Conservation (phyloP, 2,888 invertebrate species). For the Endotricha flammealis region DNA sequence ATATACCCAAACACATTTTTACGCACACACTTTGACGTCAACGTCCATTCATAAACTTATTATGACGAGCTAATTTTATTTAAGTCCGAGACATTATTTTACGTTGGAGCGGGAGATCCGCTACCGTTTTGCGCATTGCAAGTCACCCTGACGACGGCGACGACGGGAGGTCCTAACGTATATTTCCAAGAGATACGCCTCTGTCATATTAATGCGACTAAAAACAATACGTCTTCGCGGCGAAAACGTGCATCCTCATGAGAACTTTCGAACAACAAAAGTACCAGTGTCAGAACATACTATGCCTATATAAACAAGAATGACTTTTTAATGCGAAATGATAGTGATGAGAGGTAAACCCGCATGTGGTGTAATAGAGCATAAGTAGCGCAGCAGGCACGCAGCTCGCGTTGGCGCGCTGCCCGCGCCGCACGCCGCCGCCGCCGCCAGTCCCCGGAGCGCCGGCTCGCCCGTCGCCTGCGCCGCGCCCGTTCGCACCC, state of each 20-base stretch:
- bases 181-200: no score
- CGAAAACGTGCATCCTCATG: no score
- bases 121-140: slow-evolving; percentile 27
- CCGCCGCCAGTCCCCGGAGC: slow-evolving; percentile 61
- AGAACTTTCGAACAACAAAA: no score
- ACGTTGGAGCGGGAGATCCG: slow-evolving; percentile 22
- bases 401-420: slow-evolving; percentile 52
- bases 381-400: slow-evolving; percentile 54
- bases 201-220: no score
- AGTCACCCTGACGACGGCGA: slow-evolving; percentile 16
- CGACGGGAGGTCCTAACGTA: slow-evolving; percentile 21
- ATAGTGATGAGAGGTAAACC: slow-evolving; percentile 35
- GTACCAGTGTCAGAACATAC: no score
- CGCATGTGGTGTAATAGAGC: slow-evolving; percentile 61
- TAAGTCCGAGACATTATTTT: slow-evolving; percentile 25
- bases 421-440: slow-evolving; percentile 41
- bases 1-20: slow-evolving; percentile 1
- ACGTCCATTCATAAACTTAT: slow-evolving; percentile 63
- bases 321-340: no score
- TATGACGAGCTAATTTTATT: slow-evolving; percentile 43
- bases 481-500: slow-evolving; percentile 32
- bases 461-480: slow-evolving; percentile 59
- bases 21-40: slow-evolving; percentile 50
- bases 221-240: no score
- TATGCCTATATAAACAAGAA: no score